Conservation (phyloP, 2,113 vertebrate species). For the Anoplopoma fimbria region DNA sequence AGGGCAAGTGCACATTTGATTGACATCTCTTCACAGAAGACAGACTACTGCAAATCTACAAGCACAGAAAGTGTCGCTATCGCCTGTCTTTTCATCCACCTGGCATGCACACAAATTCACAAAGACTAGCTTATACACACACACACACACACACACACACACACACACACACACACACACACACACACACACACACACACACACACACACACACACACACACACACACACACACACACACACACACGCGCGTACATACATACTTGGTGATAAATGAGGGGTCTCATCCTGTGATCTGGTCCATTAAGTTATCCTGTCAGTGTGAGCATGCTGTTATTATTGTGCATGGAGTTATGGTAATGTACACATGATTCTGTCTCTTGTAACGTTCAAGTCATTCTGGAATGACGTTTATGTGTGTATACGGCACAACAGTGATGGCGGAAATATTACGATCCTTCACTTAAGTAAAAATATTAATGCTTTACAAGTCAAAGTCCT, state of each 20-base stretch:
- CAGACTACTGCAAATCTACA: slow-evolving; percentile 6
- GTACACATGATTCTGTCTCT: slow-evolving; percentile 3
- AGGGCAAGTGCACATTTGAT: slow-evolving; percentile 39
- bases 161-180: background rate
- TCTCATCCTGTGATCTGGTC: slow-evolving; percentile 28
- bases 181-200: background rate
- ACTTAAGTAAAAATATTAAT: background rate
- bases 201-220: background rate
- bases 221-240: too few species aligned
- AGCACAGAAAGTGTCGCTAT: background rate
- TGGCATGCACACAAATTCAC: slow-evolving; percentile 5
- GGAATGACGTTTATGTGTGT: background rate
- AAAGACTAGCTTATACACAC: background rate
- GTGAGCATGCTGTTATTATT: slow-evolving; percentile 32
- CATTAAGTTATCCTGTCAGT: slow-evolving; percentile 46
- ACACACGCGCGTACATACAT: background rate
- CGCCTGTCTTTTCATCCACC: background rate
- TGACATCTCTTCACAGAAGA: slow-evolving; percentile 21
- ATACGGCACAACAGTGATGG: background rate
- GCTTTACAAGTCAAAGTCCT: background rate
- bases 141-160: background rate
- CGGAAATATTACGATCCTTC: background rate
- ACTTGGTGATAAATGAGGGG: slow-evolving; percentile 45
- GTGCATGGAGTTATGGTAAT: slow-evolving; percentile 17
- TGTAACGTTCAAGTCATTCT: slow-evolving; percentile 3